Base-by-base conservation (phyloP, 2,797 vertebrate species). In the Sebastes oblongus region DNA sequence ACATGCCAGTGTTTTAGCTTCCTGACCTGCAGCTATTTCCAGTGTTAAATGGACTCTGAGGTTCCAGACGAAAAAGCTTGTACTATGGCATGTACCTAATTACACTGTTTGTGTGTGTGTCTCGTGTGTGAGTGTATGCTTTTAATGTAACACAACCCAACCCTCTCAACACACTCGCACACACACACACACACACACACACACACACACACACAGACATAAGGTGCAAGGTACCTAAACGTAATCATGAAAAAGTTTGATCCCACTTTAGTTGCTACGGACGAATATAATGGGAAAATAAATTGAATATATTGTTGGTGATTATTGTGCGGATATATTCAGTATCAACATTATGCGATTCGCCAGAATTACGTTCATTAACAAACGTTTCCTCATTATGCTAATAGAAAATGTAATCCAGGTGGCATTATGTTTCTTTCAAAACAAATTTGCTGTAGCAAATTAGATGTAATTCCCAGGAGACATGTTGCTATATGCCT, bases 1-100 rank as follows among this genome's bases (percentile, higher is more conserved):
- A 71, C 27, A 29, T 18, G 65, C 16, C 75, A 79, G 71, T 85
- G 85, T 89, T 91, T 89, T 77, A 85, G 74, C 68, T 72, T 42
- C 42, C 85, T 91, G 72, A 91, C 93, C 92, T 89, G 86, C 79
- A 93, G 92, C 90, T 85, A 89, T 93, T 89, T 91, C 83, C 77
- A 81, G 78, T 61, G 73, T 86, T 93, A 91, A 92, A 91, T 92
- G 90, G 82, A 91, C 88, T 92, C 87, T 77, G 77, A 88, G 86
- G 86, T 86, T 86, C 78, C 54, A 80, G 75, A 90, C 13, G 6
- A 81, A 91, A 88, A 80, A 86, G 80, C 91, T 78, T 86, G 85
- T 81, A 69, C 79, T 59, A 56, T 83, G 72, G 87, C 81, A 79
- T 89, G 88, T 87, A 87, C 76, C 86, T 89, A 92, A 92, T 92